Evolutionary conservation across 2,888 invertebrate genomes (phyloP).

Genomic region (Drosophila kuntzei): DNA sequence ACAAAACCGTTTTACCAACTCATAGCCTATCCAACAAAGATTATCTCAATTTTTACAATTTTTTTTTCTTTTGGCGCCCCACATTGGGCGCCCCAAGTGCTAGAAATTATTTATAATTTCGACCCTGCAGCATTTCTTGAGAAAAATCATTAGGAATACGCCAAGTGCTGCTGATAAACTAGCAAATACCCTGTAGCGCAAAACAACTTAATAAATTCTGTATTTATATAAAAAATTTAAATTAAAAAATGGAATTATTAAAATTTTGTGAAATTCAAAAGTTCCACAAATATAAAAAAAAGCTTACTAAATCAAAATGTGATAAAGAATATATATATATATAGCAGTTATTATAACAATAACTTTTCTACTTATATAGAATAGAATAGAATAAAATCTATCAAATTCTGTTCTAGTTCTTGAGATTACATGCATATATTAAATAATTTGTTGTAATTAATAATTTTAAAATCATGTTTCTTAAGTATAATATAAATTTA

Average conservation of each 20-base stretch:
- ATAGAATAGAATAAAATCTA: background rate
- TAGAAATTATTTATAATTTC: slow-evolving; percentile 3
- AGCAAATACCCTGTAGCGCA: background rate
- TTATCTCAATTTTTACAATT: background rate
- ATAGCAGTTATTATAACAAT: background rate
- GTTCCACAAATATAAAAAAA: background rate
- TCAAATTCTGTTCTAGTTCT: too few species aligned
- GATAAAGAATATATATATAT: too few species aligned
- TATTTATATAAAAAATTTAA: background rate
- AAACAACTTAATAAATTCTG: background rate
- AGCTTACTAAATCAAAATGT: background rate
- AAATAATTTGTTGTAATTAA: too few species aligned
- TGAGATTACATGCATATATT: too few species aligned
- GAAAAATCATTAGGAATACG: slow-evolving; percentile 2
- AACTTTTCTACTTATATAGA: too few species aligned
- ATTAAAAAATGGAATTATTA: background rate
- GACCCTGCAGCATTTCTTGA: slow-evolving; percentile 14
- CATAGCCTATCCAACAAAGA: background rate
- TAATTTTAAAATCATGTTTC: too few species aligned
- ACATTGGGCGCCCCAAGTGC: slow-evolving; percentile 3
- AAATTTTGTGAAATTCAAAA: background rate
- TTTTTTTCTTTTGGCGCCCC: slow-evolving; percentile 5
- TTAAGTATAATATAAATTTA: too few species aligned
- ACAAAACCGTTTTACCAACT: background rate
- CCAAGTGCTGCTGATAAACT: background rate